These are phyloP conservation scores for Chironomus tepperi DNA, from an alignment of 1,140 invertebrate genomes.

Conservation along the genomic window DNA sequence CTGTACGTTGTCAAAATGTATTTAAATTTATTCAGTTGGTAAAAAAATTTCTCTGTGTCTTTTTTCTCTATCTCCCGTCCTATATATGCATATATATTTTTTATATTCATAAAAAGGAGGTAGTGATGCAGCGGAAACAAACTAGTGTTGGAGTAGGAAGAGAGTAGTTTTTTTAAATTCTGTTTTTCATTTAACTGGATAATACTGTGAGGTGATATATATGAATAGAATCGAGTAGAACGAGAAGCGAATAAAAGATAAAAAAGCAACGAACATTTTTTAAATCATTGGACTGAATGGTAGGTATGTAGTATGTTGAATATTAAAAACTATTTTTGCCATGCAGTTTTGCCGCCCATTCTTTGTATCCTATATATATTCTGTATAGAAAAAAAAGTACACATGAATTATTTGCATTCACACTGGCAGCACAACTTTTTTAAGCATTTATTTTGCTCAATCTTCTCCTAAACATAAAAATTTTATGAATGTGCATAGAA, in stretches of 20 bases:
- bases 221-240: not conserved
- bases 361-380: not conserved
- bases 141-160: not conserved
- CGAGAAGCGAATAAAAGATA: not conserved
- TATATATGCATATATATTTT: not conserved
- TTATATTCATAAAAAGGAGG: too few relatives aligned
- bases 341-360: not conserved
- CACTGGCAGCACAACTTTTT: not conserved
- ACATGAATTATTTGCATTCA: constrained; percentile 14
- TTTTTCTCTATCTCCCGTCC: not conserved
- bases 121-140: not conserved
- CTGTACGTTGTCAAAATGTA: constrained; percentile 1
- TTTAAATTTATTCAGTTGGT: constrained; percentile 14
- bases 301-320: not conserved
- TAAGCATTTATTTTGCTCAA: not conserved
- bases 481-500: constrained; percentile 14
- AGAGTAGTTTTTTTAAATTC: not conserved
- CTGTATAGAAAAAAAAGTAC: not conserved
- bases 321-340: not conserved
- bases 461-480: constrained; percentile 9
- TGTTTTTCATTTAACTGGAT: not conserved
- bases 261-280: too few relatives aligned
- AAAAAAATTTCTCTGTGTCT: not conserved
- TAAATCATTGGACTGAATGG: not conserved
- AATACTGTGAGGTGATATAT: not conserved